phyloP scores from a whole-genome alignment of 92 coral and sea anemone genomes.

The Bergia sp. region DNA sequence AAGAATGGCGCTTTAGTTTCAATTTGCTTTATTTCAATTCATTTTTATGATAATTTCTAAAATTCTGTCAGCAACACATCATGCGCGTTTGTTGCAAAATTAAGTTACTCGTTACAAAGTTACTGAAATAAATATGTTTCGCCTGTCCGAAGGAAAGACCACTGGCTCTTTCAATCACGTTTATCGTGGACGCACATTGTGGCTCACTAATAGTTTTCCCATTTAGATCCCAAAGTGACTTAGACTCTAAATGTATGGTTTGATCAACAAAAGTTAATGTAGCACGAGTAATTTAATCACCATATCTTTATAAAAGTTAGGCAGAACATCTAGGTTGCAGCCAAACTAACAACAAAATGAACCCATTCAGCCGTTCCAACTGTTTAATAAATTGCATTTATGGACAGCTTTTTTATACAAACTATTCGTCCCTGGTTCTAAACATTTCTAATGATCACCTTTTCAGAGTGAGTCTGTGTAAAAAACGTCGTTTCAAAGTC shows the following conservation, averaged over 20 bases:
- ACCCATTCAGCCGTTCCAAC: not conserved
- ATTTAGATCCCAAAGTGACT: not conserved
- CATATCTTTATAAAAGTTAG: not conserved
- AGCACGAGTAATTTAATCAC: not conserved
- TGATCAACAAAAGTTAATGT: not conserved
- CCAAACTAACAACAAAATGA: not conserved
- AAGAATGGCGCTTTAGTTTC: not conserved
- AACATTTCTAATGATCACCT: not conserved
- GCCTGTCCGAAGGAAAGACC: not conserved
- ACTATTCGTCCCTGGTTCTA: not conserved
- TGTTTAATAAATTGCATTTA: not conserved
- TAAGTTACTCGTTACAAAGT: not conserved
- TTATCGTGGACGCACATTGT: not conserved
- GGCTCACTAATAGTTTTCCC: not conserved
- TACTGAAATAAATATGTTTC: not conserved
- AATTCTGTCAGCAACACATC: not conserved
- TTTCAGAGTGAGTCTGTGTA: too few species aligned
- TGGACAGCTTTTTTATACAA: not conserved
- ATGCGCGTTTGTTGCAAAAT: not conserved
- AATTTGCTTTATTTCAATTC: not conserved
- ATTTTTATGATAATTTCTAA: not conserved
- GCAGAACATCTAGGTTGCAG: not conserved
- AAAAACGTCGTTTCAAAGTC: too few species aligned
- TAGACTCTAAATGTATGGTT: not conserved
- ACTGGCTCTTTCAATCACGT: not conserved